Conservation (phyloP, 2,888 invertebrate genomes). For the Drosophila pegasa region DNA sequence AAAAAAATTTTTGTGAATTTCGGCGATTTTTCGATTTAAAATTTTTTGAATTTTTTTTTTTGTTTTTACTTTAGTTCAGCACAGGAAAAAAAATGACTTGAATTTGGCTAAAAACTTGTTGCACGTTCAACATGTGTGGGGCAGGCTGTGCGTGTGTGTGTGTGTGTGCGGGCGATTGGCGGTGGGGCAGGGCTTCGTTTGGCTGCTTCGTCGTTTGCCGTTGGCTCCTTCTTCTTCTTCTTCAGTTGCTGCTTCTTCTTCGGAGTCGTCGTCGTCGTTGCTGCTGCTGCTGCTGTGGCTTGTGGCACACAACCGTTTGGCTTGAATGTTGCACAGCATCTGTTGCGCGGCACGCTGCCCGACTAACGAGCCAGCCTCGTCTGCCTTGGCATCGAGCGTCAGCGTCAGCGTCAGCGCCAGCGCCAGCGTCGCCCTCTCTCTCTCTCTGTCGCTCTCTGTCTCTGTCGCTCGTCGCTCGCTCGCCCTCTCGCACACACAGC, state of each 20-base stretch:
- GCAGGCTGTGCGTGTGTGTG: constrained; percentile 1
- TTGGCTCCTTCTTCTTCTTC: not conserved
- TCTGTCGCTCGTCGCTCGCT: not conserved
- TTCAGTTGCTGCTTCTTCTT: constrained; percentile 1
- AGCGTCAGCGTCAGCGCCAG: constrained; percentile 10
- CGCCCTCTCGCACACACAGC: not conserved
- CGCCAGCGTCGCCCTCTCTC: constrained; percentile 2
- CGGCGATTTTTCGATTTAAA: not conserved
- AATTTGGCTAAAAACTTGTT: constrained; percentile 31
- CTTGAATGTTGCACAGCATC: constrained; percentile 78
- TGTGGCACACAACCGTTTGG: constrained; percentile 68
- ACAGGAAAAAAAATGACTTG: constrained; percentile 17
- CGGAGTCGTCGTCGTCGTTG: constrained; percentile 5
- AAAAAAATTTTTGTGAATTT: constrained; percentile 27
- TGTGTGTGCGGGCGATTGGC: not conserved
- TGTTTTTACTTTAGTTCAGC: constrained; percentile 20
- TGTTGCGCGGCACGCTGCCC: constrained; percentile 66
- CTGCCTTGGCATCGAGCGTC: constrained; percentile 12
- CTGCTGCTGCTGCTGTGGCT: constrained; percentile 7
- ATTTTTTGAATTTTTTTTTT: not conserved
- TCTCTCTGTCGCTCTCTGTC: not conserved
- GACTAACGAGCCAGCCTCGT: constrained; percentile 60
- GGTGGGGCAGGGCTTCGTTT: constrained; percentile 6
- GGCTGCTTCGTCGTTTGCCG: constrained; percentile 1
- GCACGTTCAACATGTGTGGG: constrained; percentile 34